phyloP scores from a whole-genome alignment of 1,140 invertebrate species.

The Mizuhopecten yessoensis region DNA sequence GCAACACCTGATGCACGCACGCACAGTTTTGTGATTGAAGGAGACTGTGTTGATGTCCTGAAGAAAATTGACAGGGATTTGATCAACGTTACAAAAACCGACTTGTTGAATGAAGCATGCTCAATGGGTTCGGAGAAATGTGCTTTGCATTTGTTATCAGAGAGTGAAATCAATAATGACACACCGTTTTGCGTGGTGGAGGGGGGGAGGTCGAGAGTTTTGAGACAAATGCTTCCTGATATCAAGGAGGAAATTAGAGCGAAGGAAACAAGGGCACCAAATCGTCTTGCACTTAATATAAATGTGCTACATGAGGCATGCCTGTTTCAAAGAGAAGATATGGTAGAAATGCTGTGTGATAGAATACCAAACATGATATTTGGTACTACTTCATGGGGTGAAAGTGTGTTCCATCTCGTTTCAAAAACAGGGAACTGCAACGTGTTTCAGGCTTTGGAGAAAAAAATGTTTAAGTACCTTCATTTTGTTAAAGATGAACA shows the following conservation, averaged over 20 bases:
- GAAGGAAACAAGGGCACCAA: not conserved
- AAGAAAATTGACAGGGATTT: no score
- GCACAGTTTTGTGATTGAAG: no score
- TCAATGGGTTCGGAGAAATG: no score
- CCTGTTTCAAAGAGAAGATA: not conserved
- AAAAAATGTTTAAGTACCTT: not conserved
- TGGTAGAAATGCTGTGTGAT: not conserved
- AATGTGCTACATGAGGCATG: not conserved
- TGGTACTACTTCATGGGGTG: not conserved
- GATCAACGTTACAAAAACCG: no score
- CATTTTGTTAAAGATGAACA: not conserved
- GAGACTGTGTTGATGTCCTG: no score
- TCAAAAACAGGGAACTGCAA: not conserved
- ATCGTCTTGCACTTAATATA: not conserved
- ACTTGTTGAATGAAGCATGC: no score
- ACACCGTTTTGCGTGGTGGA: not conserved
- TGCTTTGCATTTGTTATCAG: no score
- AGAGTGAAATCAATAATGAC: no score
- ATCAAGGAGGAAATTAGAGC: not conserved
- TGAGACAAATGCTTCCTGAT: not conserved
- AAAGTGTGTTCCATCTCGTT: not conserved
- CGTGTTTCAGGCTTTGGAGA: not conserved
- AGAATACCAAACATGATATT: not conserved
- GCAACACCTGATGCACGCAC: not conserved
- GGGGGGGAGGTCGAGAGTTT: not conserved